A percentile compares a stretch with the other conserved stretches of the same genome.
Evolutionary conservation across 2,113 vertebrate species (phyloP).

Genomic region (Terrapene triunguis): DNA sequence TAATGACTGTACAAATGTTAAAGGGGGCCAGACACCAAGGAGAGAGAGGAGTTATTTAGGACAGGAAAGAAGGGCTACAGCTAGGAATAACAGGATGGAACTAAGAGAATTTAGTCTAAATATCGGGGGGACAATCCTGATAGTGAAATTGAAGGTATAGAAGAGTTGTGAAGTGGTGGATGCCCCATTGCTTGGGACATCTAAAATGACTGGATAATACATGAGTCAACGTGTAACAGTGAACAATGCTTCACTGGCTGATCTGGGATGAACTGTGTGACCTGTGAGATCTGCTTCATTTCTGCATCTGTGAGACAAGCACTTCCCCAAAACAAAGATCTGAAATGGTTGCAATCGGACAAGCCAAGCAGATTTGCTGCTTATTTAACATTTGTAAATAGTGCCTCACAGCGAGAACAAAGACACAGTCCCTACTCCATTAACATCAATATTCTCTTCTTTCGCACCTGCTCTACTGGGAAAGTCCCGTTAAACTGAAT

Average conservation of each 20-base stretch:
- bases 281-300: not conserved
- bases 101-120: not conserved
- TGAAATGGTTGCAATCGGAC: fast-evolving
- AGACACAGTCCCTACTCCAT: not conserved
- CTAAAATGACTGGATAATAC: no score
- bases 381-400: not conserved
- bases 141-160: no score
- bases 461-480: fast-evolving
- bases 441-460: fast-evolving
- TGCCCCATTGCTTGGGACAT: no score
- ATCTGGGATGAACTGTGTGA: not conserved
- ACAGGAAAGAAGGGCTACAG: not conserved
- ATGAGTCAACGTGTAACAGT: not conserved
- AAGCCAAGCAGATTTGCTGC: fast-evolving
- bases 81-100: not conserved
- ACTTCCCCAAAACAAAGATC: fast-evolving
- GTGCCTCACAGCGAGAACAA: not conserved
- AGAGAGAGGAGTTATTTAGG: not conserved
- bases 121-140: not conserved
- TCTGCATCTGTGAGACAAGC: not conserved
- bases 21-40: not conserved
- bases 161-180: no score
- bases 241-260: not conserved
- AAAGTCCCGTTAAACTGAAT: not conserved
- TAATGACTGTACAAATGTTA: not conserved